A percentile compares a stretch with the other conserved stretches of the same genome.
These are phyloP conservation scores for Aphaenogaster floridana DNA, from an alignment of 1,140 invertebrate species.

Conservation along the genomic window DNA sequence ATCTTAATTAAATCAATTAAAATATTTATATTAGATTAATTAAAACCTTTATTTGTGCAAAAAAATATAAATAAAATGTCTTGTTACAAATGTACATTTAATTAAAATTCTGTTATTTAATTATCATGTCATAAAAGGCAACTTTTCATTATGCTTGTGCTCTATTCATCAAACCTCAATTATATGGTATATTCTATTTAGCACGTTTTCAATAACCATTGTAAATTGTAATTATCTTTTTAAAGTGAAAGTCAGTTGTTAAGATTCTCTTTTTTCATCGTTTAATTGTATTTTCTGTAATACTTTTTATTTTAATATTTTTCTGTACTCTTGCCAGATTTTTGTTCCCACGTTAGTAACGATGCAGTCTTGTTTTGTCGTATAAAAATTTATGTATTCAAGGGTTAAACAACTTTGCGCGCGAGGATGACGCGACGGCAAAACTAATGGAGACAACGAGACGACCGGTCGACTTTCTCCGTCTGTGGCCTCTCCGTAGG, in stretches of 20 bases:
- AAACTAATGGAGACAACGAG: constrained; percentile 46
- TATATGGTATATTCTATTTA: not conserved
- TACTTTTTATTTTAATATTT: constrained; percentile 6
- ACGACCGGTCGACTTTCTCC: constrained; percentile 43
- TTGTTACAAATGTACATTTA: not conserved
- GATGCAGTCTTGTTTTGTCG: constrained; percentile 5
- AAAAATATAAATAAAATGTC: not conserved
- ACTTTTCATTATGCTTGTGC: not conserved
- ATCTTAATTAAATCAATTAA: not conserved
- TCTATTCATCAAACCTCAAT: not conserved
- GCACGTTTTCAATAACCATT: not conserved
- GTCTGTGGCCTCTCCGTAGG: constrained; percentile 19
- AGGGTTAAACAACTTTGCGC: constrained; percentile 13
- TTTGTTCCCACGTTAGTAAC: not conserved
- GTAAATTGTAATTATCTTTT: not conserved
- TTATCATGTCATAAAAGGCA: not conserved
- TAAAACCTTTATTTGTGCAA: not conserved
- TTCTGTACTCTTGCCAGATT: not conserved
- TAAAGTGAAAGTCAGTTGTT: not conserved
- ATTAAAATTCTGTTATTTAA: not conserved
- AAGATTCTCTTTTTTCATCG: not conserved
- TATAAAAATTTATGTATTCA: constrained; percentile 38
- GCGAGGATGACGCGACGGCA: constrained; percentile 5
- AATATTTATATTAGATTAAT: not conserved
- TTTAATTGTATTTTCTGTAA: not conserved